phyloP scores from a whole-genome alignment of 2,113 vertebrate genomes.

The Megatriorchis doriae region DNA sequence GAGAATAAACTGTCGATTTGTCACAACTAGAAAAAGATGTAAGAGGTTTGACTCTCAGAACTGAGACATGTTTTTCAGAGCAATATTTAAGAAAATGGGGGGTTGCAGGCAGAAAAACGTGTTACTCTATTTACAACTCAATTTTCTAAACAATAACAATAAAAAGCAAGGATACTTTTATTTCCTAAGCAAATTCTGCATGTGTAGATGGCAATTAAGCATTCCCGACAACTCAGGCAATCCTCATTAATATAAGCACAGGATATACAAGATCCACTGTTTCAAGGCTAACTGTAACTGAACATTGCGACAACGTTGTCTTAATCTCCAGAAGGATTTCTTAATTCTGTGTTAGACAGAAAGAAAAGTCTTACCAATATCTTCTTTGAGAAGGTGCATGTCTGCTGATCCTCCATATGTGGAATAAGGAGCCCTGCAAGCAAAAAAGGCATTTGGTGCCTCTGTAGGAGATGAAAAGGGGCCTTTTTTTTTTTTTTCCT shows the following conservation, averaged over 20 bases:
- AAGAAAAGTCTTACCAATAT: constrained; percentile 63
- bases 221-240: background rate
- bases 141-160: background rate
- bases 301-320: background rate
- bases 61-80: background rate
- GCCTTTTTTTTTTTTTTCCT: background rate
- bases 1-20: background rate
- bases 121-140: background rate
- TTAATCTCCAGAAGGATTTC: background rate
- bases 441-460: constrained; percentile 66
- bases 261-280: background rate
- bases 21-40: background rate
- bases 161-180: background rate
- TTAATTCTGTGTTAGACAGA: constrained; percentile 28
- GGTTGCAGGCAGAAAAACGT: background rate
- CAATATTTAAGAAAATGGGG: background rate
- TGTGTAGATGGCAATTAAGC: background rate
- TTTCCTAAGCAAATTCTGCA: background rate
- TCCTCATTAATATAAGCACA: background rate
- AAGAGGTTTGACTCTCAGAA: background rate
- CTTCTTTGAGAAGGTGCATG: constrained; percentile 50
- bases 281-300: background rate
- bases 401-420: constrained; percentile 52
- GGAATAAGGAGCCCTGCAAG: constrained; percentile 53
- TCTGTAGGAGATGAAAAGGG: constrained; percentile 27